These are phyloP conservation scores for Actenoides hombroni DNA, from an alignment of 2,113 vertebrate species.

Conservation along the genomic window DNA sequence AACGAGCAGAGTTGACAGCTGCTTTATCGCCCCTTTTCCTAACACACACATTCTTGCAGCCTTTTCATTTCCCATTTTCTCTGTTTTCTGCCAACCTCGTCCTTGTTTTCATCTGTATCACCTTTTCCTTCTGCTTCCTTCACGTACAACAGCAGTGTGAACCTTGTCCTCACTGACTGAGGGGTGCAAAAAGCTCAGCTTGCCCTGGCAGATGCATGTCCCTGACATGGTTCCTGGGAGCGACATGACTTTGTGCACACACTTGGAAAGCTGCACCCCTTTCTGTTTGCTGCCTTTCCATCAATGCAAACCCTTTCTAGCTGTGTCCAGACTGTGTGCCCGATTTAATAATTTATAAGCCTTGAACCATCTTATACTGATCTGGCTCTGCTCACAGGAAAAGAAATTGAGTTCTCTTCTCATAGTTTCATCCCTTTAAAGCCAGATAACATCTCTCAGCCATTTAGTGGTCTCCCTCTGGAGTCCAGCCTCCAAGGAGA, in stretches of 20 bases:
- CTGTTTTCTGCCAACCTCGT: not conserved
- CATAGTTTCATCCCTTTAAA: constrained; percentile 43
- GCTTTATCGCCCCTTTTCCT: not conserved
- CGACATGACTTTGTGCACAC: accelerated
- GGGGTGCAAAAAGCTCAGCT: not conserved
- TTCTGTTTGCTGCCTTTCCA: not conserved
- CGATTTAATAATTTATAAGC: constrained; percentile 50
- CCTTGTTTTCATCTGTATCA: not conserved
- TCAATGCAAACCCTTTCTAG: not conserved
- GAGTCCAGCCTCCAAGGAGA: not conserved
- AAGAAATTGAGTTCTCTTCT: constrained; percentile 24
- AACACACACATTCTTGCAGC: not conserved
- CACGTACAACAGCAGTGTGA: accelerated
- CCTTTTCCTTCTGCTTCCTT: not conserved
- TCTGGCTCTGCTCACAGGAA: not conserved
- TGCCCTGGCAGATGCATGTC: not conserved
- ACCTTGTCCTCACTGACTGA: accelerated
- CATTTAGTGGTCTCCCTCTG: constrained; percentile 18
- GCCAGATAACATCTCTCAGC: constrained; percentile 26
- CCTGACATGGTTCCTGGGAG: not conserved
- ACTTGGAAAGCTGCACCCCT: not conserved
- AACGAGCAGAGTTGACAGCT: not conserved
- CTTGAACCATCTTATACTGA: not conserved
- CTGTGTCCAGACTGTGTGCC: not conserved
- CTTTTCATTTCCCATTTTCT: not conserved